phyloP scores from a whole-genome alignment of 2,113 vertebrate genomes.

The Amblyornis subalaris region DNA sequence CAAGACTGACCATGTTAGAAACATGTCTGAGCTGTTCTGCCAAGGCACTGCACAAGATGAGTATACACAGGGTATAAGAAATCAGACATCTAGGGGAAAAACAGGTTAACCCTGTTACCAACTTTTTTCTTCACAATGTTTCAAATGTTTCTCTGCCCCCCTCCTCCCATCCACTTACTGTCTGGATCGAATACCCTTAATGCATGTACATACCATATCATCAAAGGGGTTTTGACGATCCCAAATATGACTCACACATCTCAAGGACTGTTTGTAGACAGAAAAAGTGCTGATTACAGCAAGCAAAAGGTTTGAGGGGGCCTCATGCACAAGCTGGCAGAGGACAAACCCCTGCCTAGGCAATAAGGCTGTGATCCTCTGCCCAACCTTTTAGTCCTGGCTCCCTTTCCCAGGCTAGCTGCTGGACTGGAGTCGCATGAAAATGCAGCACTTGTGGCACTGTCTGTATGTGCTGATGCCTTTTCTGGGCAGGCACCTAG shows the following conservation, averaged over 20 bases:
- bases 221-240: background rate
- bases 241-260: background rate
- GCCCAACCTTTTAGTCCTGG: background rate
- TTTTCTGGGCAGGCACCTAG: background rate
- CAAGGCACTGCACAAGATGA: background rate
- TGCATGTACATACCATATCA: background rate
- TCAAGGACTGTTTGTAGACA: background rate
- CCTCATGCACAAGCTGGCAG: background rate
- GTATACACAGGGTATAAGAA: background rate
- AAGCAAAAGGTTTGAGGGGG: background rate
- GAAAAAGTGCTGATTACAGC: background rate
- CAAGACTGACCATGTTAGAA: background rate
- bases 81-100: background rate
- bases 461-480: fast-evolving
- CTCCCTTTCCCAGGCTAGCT: slow-evolving; percentile 5
- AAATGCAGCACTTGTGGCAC: background rate
- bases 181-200: background rate
- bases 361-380: background rate
- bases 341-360: background rate
- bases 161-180: background rate
- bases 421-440: background rate
- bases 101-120: background rate
- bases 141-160: background rate
- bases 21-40: background rate
- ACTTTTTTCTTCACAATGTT: background rate